Conservation (phyloP, 2,797 vertebrate species). For the Peromyscus nudipes region DNA sequence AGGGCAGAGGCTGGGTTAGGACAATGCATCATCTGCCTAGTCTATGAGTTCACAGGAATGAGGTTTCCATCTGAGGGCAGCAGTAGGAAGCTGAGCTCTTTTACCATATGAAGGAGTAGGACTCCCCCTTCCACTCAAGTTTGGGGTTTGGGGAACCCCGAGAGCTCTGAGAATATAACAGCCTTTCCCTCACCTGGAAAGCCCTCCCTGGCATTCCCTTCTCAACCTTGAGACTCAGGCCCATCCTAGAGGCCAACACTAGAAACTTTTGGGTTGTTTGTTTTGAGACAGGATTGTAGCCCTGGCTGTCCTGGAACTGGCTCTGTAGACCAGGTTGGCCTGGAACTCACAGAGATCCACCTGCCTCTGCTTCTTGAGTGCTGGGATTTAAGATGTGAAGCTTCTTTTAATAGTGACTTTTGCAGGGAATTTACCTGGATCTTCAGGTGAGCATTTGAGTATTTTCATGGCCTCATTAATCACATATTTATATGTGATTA, state of each 20-base stretch:
- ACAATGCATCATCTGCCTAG: background rate
- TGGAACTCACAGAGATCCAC: background rate
- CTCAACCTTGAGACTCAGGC: background rate
- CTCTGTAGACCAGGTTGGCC: background rate
- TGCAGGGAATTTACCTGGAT: background rate
- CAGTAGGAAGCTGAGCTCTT: background rate
- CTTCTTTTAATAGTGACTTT: constrained; percentile 34
- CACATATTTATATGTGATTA: background rate
- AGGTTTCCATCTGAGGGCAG: background rate
- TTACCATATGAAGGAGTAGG: background rate
- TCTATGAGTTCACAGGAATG: background rate
- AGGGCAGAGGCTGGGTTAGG: background rate
- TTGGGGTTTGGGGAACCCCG: background rate
- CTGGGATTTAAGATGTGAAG: background rate
- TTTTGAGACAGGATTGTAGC: background rate
- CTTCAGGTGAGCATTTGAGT: background rate
- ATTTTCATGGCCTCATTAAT: background rate
- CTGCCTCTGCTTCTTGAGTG: background rate
- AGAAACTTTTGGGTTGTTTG: background rate
- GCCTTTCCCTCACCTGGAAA: background rate
- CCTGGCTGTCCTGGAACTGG: background rate
- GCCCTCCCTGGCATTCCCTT: background rate
- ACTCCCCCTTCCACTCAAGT: background rate
- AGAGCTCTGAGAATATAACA: background rate
- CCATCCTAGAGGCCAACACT: background rate